Evolutionary conservation across 2,888 invertebrate species (phyloP).

Genomic region (Caenorhabditis virilis): DNA sequence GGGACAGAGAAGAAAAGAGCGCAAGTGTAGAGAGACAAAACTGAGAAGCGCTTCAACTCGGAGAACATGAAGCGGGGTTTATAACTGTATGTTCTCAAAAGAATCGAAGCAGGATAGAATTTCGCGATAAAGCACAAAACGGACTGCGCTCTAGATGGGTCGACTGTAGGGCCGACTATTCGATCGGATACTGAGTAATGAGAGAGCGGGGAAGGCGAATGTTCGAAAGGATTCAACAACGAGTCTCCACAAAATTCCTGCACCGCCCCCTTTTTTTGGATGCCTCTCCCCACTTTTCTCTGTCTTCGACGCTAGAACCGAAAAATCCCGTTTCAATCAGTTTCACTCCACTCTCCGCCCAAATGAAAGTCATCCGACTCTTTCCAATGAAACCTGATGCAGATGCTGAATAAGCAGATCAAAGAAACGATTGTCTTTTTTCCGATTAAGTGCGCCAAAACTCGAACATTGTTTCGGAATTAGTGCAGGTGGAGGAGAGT

Average conservation of each 20-base stretch:
- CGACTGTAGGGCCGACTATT: conserved; percentile 39
- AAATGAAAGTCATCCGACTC: conserved; percentile 31
- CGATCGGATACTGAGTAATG: conserved; percentile 39
- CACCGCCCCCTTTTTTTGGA: neutral
- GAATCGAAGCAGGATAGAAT: neutral
- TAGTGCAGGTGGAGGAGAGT: no score
- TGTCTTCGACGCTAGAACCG: conserved; percentile 21
- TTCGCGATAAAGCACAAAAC: conserved; percentile 36
- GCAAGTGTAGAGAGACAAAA: conserved; percentile 45
- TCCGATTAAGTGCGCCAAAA: no score
- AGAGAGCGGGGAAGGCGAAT: conserved; percentile 37
- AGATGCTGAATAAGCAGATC: conserved; percentile 32
- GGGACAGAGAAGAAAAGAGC: conserved; percentile 64
- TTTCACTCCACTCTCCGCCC: conserved; percentile 39
- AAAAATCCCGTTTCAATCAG: conserved; percentile 14
- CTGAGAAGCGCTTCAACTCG: conserved; percentile 40
- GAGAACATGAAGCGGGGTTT: conserved; percentile 42
- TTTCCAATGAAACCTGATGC: conserved; percentile 29
- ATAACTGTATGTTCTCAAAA: conserved; percentile 12
- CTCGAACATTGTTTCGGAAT: no score
- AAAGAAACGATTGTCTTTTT: conserved; percentile 31
- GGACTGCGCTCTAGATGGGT: conserved; percentile 36
- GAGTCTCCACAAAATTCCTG: conserved; percentile 15
- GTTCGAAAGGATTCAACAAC: conserved; percentile 3
- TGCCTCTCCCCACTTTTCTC: neutral